Evolutionary conservation across 2,888 invertebrate genomes (phyloP), one percentile per base, ranked within the genome.

Genomic region (Spatulosminthurus flaviceps): DNA sequence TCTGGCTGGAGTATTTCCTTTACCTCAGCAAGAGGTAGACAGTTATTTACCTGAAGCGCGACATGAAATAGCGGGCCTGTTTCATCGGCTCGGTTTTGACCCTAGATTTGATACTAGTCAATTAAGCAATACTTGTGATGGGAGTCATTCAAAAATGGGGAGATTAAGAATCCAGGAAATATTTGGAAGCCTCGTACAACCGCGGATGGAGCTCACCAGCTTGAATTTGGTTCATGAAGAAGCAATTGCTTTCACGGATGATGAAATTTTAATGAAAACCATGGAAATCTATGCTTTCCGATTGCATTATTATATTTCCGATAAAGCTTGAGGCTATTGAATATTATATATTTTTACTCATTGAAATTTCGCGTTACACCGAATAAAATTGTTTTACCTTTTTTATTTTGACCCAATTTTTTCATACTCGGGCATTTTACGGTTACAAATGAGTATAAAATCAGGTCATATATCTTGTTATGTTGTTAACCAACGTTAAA

Each of bases 141-240:
- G 11, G 2, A 26, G n/a, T 4, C 1, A 24, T 22, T 11, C 13
- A 2, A 13, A 11, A 9, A 9, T 2, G 2, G 64, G 64, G 26
- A 64, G 26, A 16, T 22, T 64, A 11, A 64, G 24, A 26, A 16
- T 64, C 24, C 19, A 13, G 16, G 64, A 64, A 4, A 26, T 64
- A 9, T 22, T 64, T 24, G 64, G 64, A 24, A 4, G 2, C 7
- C 9, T 26, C 7, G 9, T 64, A 2, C 1, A 4, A 22, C 24
- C 64, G 7, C 2, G 26, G 11, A 24, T 64, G 24, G 24, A 64
- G 26, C 64, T 22, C 22, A 21, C 24, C 24, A 24, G 24, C n/a
- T 64, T 64, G 26, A 64, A 64, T 64, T 64, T 64, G 7, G 26
- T 64, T 64, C 64, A 64, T 51, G 51, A 51, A n/a, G 51, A 51